phyloP scores from a whole-genome alignment of 1,140 invertebrate genomes.

The Tetragnatha versicolor region DNA sequence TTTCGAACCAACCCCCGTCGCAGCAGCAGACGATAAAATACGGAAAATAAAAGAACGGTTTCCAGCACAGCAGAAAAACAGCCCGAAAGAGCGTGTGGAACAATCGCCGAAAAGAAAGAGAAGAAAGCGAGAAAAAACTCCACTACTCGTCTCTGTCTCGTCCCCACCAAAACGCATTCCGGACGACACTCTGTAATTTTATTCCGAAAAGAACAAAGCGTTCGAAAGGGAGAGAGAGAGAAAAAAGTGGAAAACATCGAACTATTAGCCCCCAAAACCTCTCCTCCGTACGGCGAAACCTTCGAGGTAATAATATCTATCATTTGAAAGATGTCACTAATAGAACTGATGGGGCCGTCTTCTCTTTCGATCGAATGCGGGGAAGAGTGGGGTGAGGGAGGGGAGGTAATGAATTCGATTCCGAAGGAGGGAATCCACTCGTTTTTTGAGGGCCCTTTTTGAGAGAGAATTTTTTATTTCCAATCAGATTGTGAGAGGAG shows the following conservation, averaged over 20 bases:
- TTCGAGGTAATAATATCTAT: conserved; percentile 54
- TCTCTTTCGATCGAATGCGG: background rate
- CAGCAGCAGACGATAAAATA: background rate
- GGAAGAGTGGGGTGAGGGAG: background rate
- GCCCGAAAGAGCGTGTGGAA: no score
- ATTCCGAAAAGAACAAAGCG: conserved; percentile 35
- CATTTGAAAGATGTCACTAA: conserved; percentile 54
- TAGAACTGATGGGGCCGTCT: conserved; percentile 34
- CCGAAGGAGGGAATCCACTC: background rate
- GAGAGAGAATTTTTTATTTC: no score
- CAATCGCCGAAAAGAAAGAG: background rate
- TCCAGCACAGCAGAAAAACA: no score
- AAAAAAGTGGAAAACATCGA: conserved; percentile 50
- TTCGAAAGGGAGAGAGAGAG: background rate
- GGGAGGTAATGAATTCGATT: background rate
- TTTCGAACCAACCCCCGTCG: background rate
- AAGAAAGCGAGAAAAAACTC: background rate
- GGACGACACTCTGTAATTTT: conserved; percentile 39
- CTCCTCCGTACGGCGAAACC: conserved; percentile 5
- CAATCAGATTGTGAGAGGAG: no score
- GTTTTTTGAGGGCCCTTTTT: no score
- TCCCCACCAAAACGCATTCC: conserved; percentile 21
- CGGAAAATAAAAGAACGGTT: no score
- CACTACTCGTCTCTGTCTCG: background rate
- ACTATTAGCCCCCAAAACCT: conserved; percentile 54